phyloP scores from a whole-genome alignment of 2,888 invertebrate species.

The Adelognathus sp. region DNA sequence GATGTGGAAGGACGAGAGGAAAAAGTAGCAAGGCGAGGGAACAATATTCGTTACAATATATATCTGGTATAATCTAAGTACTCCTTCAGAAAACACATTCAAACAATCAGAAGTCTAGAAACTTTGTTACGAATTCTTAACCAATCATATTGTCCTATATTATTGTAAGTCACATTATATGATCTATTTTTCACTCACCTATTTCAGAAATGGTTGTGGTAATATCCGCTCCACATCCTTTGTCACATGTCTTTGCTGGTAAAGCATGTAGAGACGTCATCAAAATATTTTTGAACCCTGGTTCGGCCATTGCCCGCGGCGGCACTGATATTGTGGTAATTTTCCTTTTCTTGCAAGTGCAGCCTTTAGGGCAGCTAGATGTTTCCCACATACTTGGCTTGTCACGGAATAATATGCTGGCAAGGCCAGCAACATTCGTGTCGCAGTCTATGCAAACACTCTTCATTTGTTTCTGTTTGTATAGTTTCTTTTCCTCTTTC shows the following conservation, averaged over 20 bases:
- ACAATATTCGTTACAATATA: too few species aligned
- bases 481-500: neutral
- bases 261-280: neutral
- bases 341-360: neutral
- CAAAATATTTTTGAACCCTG: neutral
- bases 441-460: neutral
- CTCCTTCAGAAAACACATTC: too few species aligned
- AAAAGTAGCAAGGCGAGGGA: too few species aligned
- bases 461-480: neutral
- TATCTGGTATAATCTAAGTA: too few species aligned
- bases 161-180: too few species aligned
- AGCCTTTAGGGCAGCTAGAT: neutral
- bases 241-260: neutral
- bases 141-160: too few species aligned
- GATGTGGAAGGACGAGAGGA: too few species aligned
- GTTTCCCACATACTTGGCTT: neutral
- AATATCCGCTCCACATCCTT: neutral
- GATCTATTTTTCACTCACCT: too few species aligned
- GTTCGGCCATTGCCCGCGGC: neutral
- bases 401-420: neutral
- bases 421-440: neutral
- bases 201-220: neutral
- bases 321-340: neutral
- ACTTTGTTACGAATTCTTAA: too few species aligned
- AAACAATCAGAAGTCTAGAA: too few species aligned